A percentile compares a stretch with the other conserved stretches of the same genome.
phyloP scores from a whole-genome alignment of 2,888 invertebrate genomes.

The Cryptosula pallasiana region DNA sequence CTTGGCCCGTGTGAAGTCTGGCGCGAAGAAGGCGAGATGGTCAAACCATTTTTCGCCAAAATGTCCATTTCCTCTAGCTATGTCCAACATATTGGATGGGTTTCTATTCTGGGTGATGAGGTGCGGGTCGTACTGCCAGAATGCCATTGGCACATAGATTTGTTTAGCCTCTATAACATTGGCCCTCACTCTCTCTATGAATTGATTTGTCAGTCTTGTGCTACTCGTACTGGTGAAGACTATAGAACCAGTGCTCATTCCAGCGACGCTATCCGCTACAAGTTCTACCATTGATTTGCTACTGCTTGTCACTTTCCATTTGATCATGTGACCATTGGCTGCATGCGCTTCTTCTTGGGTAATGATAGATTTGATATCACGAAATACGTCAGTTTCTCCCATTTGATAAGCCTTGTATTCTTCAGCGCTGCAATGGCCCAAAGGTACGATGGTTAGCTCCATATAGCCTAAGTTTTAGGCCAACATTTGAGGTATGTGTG shows the following conservation, averaged over 20 bases:
- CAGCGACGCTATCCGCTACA: not conserved
- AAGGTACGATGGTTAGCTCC: too few relatives aligned
- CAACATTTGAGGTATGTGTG: too few relatives aligned
- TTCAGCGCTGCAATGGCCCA: not conserved
- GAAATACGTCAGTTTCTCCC: not conserved
- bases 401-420: not conserved
- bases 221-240: not conserved
- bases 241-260: not conserved
- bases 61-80: conserved; percentile 61
- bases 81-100: conserved; percentile 43
- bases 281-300: not conserved
- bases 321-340: not conserved
- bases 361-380: not conserved
- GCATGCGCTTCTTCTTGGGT: not conserved
- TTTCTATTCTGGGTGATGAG: conserved; percentile 48
- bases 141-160: conserved; percentile 86
- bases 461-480: too few relatives aligned
- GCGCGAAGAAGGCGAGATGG: conserved; percentile 74
- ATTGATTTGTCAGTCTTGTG: not conserved
- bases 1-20: conserved; percentile 66
- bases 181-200: conserved; percentile 69
- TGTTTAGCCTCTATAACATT: conserved; percentile 85
- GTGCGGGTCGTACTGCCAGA: conserved; percentile 75
- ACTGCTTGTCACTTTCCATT: not conserved
- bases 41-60: conserved; percentile 71